These are phyloP conservation scores for Cyanoderma ruficeps DNA, from an alignment of 2,113 vertebrate species.

Conservation along the genomic window DNA sequence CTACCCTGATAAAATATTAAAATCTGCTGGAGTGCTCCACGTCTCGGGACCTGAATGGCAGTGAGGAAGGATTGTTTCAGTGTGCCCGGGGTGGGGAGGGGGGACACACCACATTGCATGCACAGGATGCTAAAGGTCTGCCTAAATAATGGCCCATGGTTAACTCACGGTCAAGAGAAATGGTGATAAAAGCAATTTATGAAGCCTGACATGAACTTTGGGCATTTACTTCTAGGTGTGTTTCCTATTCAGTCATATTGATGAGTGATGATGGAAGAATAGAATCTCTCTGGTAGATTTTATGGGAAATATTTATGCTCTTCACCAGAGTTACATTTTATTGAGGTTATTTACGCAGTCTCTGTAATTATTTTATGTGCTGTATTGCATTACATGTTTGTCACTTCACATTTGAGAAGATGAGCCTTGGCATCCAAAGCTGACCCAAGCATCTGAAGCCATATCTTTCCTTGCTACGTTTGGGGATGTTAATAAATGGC, in stretches of 20 bases:
- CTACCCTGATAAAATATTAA: background rate
- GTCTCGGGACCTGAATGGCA: background rate
- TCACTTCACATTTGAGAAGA: background rate
- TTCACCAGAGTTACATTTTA: background rate
- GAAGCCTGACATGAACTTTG: background rate
- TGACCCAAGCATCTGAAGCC: background rate
- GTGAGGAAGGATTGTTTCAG: background rate
- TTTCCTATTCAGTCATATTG: background rate
- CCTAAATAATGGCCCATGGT: background rate
- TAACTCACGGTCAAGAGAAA: background rate
- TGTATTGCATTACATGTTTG: background rate
- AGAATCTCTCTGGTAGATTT: background rate
- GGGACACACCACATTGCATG: background rate
- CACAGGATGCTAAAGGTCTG: background rate
- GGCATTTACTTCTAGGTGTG: background rate
- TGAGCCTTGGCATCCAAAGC: background rate
- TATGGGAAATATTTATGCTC: background rate
- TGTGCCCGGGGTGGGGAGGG: background rate
- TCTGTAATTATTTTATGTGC: background rate
- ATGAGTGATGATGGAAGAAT: background rate
- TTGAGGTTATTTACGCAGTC: background rate
- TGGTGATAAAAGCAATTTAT: background rate
- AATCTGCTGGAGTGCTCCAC: background rate
- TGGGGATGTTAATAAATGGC: conserved; percentile 58
- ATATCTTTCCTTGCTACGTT: background rate